Evolutionary conservation across 2,797 vertebrate species (phyloP), one percentile per base, ranked within the genome.

Genomic region (Lepilemur ruficaudatus): DNA sequence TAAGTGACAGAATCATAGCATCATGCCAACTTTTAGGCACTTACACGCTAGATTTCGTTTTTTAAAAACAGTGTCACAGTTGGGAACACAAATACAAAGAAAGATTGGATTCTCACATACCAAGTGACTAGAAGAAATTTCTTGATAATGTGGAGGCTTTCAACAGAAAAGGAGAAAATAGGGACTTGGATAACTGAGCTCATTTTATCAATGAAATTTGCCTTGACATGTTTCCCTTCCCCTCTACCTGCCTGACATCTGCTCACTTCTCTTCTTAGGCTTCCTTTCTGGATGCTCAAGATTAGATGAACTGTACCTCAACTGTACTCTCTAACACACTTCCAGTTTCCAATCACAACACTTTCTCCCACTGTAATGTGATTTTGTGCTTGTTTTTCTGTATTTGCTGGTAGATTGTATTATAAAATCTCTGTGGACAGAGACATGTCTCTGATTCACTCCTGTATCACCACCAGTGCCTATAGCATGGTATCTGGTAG

Each of bases 1-100:
- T 81, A 90, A 95, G 78, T 67, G 67, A 93, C 25, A 91, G 85
- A 84, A 76, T 52, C 52, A 61, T 59, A 97, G 57, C 38, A 95
- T 73, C 32, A 22, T 50, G 90, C 20, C 73, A 95, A 89, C 13
- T 93, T 89, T 86, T 73, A 93, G 38, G 23, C 28, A 82, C 25
- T 92, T 83, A 65, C 15, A 70, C 6, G 70, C 23, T 50, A 88
- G 65, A 46, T 63, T 79, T 41, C 20, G 9, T 35, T 22, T 52
- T 35, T 17, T 48, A 25, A 9, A 50, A 72, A 80, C 76, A 57
- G 28, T 69, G 32, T 79, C 50, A 72, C 50, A 52, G 43, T 69
- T 93, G 69, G 63, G 46, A 48, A 87, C 84, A 84, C 38, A 94
- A 91, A 95, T 72, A 59, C 59, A 90, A 95, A 89, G 23, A 38